These are phyloP conservation scores for Gymnocypris eckloni DNA, from an alignment of 2,797 vertebrate genomes.

Conservation along the genomic window DNA sequence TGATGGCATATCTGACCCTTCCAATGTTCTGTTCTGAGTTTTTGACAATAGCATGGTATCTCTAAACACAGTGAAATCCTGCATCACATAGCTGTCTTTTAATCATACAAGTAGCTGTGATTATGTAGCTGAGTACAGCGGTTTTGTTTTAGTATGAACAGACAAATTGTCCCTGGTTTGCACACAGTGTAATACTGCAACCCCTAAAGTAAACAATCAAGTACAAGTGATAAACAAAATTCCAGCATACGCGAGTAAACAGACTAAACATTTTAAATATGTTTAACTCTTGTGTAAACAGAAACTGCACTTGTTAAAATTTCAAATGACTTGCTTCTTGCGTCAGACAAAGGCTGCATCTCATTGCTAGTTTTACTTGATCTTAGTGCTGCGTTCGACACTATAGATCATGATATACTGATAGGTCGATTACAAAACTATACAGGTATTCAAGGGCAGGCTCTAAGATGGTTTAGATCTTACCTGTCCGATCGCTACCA, in stretches of 20 bases:
- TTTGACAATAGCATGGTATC: neutral
- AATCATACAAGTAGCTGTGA: neutral
- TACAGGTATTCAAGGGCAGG: no score
- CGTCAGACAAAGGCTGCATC: no score
- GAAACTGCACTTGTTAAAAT: no score
- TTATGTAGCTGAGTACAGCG: neutral
- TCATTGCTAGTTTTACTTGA: no score
- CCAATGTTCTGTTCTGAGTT: neutral
- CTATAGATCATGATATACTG: no score
- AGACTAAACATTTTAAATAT: slow-evolving; percentile 40
- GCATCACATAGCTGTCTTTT: neutral
- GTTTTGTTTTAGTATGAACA: neutral
- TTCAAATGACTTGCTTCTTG: no score
- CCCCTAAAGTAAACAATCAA: slow-evolving; percentile 6
- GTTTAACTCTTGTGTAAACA: slow-evolving; percentile 5
- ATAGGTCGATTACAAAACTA: no score
- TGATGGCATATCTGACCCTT: neutral
- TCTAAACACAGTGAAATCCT: neutral
- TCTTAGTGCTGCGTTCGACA: no score
- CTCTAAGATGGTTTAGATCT: no score
- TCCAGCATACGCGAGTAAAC: slow-evolving; percentile 31
- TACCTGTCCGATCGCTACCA: no score
- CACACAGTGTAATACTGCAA: neutral
- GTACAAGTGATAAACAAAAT: neutral
- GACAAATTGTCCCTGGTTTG: neutral